These are phyloP conservation scores for Corythaeola cristata DNA, from an alignment of 2,113 vertebrate genomes.

Conservation along the genomic window DNA sequence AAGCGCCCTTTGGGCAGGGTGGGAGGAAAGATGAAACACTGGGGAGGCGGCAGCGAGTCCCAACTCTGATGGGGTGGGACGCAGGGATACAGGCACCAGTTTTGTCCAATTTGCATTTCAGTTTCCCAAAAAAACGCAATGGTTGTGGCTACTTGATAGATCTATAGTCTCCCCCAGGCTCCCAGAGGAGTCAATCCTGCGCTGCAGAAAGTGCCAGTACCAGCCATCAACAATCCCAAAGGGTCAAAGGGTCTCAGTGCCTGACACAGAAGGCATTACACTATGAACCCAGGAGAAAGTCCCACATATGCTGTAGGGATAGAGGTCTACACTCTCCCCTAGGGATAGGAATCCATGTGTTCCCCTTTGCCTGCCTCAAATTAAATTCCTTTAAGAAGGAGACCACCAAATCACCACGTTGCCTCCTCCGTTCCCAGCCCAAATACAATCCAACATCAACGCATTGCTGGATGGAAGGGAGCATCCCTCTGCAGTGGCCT, in stretches of 20 bases:
- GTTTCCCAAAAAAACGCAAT: not conserved
- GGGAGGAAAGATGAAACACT: not conserved
- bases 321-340: not conserved
- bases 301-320: not conserved
- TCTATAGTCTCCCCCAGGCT: not conserved
- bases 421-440: not conserved
- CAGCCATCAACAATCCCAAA: not conserved
- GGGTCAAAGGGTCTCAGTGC: not conserved
- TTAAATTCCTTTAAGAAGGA: not conserved
- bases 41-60: not conserved
- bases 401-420: not conserved
- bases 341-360: not conserved
- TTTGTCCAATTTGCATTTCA: not conserved
- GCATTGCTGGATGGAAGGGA: rapidly evolving
- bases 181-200: not conserved
- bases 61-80: not conserved
- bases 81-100: not conserved
- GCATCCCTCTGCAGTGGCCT: not conserved
- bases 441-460: not conserved
- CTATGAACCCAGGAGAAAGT: not conserved
- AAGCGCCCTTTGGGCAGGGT: not conserved
- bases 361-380: not conserved
- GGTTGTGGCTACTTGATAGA: not conserved
- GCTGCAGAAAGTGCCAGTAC: not conserved
- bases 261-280: not conserved